These are phyloP conservation scores for Embiotoca jacksoni DNA, from an alignment of 2,113 vertebrate genomes.

Conservation along the genomic window DNA sequence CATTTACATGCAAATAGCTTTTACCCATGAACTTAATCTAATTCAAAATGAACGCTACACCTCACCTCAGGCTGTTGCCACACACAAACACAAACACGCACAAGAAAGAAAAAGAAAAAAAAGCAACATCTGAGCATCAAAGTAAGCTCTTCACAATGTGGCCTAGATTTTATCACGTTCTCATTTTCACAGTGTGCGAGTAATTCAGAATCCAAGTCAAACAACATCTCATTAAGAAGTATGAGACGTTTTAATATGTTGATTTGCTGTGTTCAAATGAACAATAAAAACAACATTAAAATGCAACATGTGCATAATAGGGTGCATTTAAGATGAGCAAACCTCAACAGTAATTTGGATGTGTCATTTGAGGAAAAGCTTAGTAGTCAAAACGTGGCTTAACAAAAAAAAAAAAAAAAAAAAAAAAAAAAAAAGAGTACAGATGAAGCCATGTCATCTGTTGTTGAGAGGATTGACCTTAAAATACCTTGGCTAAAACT, in stretches of 20 bases:
- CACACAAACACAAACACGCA: neutral
- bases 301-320: slow-evolving; percentile 12
- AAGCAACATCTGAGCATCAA: slow-evolving; percentile 58
- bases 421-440: neutral
- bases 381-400: neutral
- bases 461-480: neutral
- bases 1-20: slow-evolving; percentile 54
- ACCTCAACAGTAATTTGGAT: slow-evolving; percentile 9
- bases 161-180: slow-evolving; percentile 68
- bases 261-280: slow-evolving; percentile 15
- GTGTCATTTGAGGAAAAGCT: slow-evolving; percentile 26
- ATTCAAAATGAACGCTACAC: slow-evolving; percentile 48
- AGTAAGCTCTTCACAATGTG: slow-evolving; percentile 57
- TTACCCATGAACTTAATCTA: slow-evolving; percentile 42
- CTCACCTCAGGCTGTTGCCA: slow-evolving; percentile 56
- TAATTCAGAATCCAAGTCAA: slow-evolving; percentile 48
- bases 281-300: slow-evolving; percentile 25
- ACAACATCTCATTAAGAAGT: slow-evolving; percentile 50
- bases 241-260: slow-evolving; percentile 22
- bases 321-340: neutral
- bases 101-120: neutral
- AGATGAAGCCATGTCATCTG: neutral
- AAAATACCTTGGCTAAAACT: neutral
- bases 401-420: neutral
- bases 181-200: slow-evolving; percentile 36